These are phyloP conservation scores for Struthio camelus DNA, from an alignment of 2,113 vertebrate genomes.

Conservation along the genomic window DNA sequence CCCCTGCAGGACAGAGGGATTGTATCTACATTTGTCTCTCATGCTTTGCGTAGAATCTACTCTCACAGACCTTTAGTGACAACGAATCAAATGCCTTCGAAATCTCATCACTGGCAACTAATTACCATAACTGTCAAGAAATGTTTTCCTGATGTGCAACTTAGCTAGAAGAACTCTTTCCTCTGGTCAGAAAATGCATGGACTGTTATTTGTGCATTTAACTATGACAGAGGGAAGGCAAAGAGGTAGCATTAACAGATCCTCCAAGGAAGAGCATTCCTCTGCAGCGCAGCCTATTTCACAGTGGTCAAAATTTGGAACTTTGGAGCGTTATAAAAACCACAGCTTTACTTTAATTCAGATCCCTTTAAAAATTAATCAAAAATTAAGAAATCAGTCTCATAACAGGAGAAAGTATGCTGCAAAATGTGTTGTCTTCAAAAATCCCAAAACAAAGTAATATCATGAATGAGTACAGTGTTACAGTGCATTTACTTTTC, in stretches of 20 bases:
- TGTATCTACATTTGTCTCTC: neutral
- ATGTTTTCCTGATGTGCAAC: neutral
- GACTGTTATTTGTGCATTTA: neutral
- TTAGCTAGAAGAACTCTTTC: neutral
- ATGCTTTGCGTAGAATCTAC: neutral
- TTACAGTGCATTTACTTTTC: neutral
- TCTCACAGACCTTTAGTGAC: neutral
- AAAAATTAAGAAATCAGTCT: neutral
- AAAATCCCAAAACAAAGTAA: neutral
- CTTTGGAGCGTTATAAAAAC: neutral
- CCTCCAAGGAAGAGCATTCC: neutral
- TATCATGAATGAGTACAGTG: fast-evolving
- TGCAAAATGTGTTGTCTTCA: neutral
- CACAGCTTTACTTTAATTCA: neutral
- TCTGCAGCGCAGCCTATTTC: neutral
- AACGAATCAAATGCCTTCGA: neutral
- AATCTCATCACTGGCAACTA: neutral
- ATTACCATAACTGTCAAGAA: neutral
- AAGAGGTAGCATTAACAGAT: neutral
- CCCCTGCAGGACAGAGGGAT: neutral
- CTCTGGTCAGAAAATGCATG: neutral
- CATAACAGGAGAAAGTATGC: neutral
- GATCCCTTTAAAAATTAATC: neutral
- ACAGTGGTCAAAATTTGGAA: neutral
- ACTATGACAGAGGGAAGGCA: neutral